Base-by-base conservation (phyloP, 2,888 invertebrate species). In the Hemistola chrysoprasaria region DNA sequence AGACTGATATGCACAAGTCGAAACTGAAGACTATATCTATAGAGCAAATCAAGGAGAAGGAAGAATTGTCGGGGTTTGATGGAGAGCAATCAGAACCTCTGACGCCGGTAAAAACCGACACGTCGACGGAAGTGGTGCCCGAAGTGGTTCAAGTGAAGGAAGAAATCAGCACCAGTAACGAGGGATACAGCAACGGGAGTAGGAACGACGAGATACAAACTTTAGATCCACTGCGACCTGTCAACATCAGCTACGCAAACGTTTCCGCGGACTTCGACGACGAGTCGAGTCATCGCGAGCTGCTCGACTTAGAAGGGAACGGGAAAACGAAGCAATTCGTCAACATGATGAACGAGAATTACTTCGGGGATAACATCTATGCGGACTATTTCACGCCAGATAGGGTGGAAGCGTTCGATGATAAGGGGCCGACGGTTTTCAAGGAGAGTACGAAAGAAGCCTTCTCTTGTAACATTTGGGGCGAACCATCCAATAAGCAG, bases 301-400 rank as follows among this genome's bases (percentile, higher is more conserved):
- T 87, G 1, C 57, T 87, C 8, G 84, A 85, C 41, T 62, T 86
- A 1, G 87, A 86, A 54, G 74, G 78, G 1, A 63, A 81, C 8
- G 76, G 81, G 0, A 87, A 87, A 52, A 86, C 73, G 48, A 88
- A 87, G 41, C 86, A 87, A 47, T 85, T 87, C 53, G 88, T 83
- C 3, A 85, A 60, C 40, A 84, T 89, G 81, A 88, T 88, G 71
- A 86, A 78, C 49, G 88, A 88, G 24, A 86, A 87, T 47, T 89
- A 89, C 47, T 86, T 88, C 36, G 86, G 88, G 0, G 87, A 89
- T 51, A 87, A 87, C 47, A 82, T 86, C 27, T 89, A 89, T 49
- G 83, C 84, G 1, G 88, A 87, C 46, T 88, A 88, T 49, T 88
- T 87, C 38, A 82, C 86, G 0, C 74, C 87, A 0, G 86, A 88